Evolutionary conservation across 1,140 invertebrate species (phyloP), one percentile per base, ranked within the genome.

Genomic region (Pristionchus pacificus): DNA sequence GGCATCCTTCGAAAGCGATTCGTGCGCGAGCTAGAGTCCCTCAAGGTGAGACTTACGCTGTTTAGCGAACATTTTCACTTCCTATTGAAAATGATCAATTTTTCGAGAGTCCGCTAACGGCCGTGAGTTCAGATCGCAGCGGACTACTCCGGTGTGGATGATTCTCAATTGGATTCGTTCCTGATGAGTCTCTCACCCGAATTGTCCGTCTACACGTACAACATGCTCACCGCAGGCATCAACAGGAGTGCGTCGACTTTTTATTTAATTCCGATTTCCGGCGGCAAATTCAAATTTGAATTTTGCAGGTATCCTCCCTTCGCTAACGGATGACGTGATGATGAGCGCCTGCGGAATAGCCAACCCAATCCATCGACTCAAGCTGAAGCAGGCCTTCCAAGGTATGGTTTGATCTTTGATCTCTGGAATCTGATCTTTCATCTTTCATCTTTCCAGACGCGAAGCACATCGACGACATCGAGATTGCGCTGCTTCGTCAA

Each of bases 201-300:
- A 82, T 95, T 95, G 84, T 91, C 91, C 19, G 94, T 93, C 69
- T 98, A 98, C 83, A 97, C 95, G 0, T 99, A 98, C 84, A 66
- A 66, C 65, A 93, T 99, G 91, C 84, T 98, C 10, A 93, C 94
- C 80, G 91, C 92, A 55, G 95, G 96, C 1, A 91, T 98, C 14
- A 93, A 97, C 82, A 91, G 90, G 28, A 72, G 68, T 49, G 38
- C 6, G 38, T 64, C n/a, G n/a, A n/a, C n/a, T n/a, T n/a, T n/a
- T n/a, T n/a, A n/a, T n/a, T n/a, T n/a, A n/a, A n/a, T n/a, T n/a
- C n/a, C n/a, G n/a, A n/a, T n/a, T 10, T 49, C 38, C 6, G 38
- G 38, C 6, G 38, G 38, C 19, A 6, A 49, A 6, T 49, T 19
- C 38, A 49, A 49, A 6, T 49, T 49, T 49, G 6, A 19, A 6